phyloP scores from a whole-genome alignment of 2,113 vertebrate species.

The Chaenocephalus aceratus region DNA sequence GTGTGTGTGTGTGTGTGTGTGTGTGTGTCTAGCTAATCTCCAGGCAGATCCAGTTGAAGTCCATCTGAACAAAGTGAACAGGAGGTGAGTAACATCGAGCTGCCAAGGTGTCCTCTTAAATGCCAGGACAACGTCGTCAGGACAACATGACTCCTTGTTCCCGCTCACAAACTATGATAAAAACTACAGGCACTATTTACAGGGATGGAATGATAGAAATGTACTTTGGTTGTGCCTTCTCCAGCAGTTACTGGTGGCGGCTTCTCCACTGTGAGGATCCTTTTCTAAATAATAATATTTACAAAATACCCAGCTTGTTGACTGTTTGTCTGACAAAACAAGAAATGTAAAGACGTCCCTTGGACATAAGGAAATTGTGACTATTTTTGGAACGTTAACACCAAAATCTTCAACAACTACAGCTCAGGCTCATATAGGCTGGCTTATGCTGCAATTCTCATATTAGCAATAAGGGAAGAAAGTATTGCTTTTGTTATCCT shows the following conservation, averaged over 20 bases:
- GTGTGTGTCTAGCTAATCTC: conserved; percentile 44
- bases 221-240: no score
- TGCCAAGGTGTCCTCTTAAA: conserved; percentile 34
- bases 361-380: no score
- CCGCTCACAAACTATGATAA: not conserved
- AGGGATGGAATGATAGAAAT: no score
- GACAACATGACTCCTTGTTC: not conserved
- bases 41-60: conserved; percentile 17
- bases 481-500: no score
- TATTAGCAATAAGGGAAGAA: no score
- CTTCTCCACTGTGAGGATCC: no score
- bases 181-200: not conserved
- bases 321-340: not conserved
- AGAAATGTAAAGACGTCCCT: not conserved
- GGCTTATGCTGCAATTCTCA: no score
- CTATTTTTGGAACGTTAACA: no score
- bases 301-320: not conserved
- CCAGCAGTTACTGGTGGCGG: no score
- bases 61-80: conserved; percentile 45
- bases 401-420: no score
- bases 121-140: conserved; percentile 15
- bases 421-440: no score
- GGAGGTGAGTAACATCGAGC: conserved; percentile 5
- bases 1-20: not conserved
- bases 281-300: not conserved